Evolutionary conservation across 2,797 vertebrate genomes (phyloP).

Genomic region (Lophius americanus): DNA sequence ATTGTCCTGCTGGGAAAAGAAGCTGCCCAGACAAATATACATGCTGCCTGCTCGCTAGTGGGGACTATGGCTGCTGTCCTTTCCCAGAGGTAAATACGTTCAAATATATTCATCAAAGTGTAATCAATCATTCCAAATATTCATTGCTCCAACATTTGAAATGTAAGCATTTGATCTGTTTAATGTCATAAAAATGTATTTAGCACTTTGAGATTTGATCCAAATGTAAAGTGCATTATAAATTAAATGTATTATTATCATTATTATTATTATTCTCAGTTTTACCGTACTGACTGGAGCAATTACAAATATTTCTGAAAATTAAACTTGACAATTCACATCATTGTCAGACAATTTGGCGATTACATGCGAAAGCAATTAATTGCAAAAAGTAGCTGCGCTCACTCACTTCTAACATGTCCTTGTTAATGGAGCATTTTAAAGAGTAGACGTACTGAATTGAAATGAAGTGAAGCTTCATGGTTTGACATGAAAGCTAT

Average conservation of each 20-base stretch:
- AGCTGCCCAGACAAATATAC: conserved; percentile 70
- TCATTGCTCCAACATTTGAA: neutral
- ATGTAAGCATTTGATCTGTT: neutral
- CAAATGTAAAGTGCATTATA: no score
- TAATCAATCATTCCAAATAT: neutral
- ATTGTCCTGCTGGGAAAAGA: conserved; percentile 73
- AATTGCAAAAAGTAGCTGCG: no score
- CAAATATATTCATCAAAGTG: no score
- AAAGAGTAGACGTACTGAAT: no score
- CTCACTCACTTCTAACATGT: no score
- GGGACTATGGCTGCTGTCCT: conserved; percentile 86
- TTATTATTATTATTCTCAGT: neutral
- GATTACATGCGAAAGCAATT: neutral
- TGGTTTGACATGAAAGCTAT: no score
- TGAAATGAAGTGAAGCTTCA: no score
- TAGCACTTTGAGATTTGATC: no score
- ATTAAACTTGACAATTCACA: neutral
- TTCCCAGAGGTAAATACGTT: conserved; percentile 76
- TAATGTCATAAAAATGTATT: no score
- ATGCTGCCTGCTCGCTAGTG: conserved; percentile 77
- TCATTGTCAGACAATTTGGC: neutral
- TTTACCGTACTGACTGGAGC: neutral
- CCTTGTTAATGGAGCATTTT: no score
- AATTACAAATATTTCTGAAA: neutral
- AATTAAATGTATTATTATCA: neutral